A percentile compares a stretch with the other conserved stretches of the same genome.
These are phyloP conservation scores for Caenorhabditis sp. DNA, from an alignment of 2,888 invertebrate genomes.

Conservation along the genomic window DNA sequence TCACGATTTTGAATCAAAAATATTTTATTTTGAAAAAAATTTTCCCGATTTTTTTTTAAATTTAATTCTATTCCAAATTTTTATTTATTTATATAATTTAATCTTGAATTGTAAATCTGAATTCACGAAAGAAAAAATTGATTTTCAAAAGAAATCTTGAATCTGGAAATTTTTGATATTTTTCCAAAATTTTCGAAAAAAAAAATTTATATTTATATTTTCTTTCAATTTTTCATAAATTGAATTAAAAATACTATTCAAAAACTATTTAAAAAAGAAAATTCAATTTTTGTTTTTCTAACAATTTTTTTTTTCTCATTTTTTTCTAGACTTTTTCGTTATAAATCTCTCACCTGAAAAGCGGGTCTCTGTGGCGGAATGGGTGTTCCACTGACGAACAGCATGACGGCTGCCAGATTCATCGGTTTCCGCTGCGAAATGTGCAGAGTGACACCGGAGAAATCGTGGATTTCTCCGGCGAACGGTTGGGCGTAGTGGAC, in stretches of 20 bases:
- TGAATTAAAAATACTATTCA: too few relatives aligned
- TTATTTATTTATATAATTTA: too few relatives aligned
- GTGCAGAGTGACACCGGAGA: constrained; percentile 84
- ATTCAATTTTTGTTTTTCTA: neutral
- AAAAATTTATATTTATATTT: too few relatives aligned
- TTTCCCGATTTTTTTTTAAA: too few relatives aligned
- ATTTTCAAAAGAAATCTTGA: neutral
- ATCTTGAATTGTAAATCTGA: neutral
- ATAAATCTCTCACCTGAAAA: constrained; percentile 73
- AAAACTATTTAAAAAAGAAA: too few relatives aligned
- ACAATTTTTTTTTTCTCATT: too few relatives aligned
- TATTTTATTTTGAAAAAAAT: too few relatives aligned
- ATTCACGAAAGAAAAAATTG: neutral
- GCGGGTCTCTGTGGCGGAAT: constrained; percentile 83
- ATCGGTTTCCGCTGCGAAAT: constrained; percentile 75
- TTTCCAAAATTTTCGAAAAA: neutral
- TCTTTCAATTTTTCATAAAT: too few relatives aligned
- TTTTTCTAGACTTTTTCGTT: too few relatives aligned
- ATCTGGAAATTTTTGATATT: neutral
- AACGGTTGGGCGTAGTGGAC: constrained; percentile 81
- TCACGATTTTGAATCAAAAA: too few relatives aligned
- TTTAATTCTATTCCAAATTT: too few relatives aligned
- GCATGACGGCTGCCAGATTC: constrained; percentile 83
- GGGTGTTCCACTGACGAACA: constrained; percentile 82
- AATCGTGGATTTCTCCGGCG: constrained; percentile 83